Evolutionary conservation across 2,888 invertebrate genomes (phyloP).

Genomic region (Acrocera orbiculus): DNA sequence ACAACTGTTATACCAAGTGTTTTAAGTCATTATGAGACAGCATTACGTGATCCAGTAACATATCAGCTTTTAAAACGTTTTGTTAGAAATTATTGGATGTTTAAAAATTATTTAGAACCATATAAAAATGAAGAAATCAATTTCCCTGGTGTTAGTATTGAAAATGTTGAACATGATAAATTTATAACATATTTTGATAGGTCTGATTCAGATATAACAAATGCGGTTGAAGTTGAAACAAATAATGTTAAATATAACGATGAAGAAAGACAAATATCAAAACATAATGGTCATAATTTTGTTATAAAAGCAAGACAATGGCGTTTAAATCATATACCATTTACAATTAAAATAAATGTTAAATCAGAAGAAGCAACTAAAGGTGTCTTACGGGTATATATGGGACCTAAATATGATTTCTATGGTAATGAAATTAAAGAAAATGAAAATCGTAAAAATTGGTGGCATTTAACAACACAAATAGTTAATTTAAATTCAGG

Average conservation of each 20-base stretch:
- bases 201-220: slow-evolving; percentile 42
- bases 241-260: too few species aligned
- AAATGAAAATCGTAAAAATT: slow-evolving; percentile 41
- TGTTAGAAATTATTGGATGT: slow-evolving; percentile 36
- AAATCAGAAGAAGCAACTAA: slow-evolving; percentile 40
- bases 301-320: slow-evolving; percentile 39
- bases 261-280: slow-evolving; percentile 26
- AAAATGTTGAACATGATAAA: slow-evolving; percentile 43
- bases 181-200: slow-evolving; percentile 52
- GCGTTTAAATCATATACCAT: slow-evolving; percentile 47
- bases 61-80: slow-evolving; percentile 49
- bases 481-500: slow-evolving; percentile 41
- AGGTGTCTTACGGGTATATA: slow-evolving; percentile 46
- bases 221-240: slow-evolving; percentile 24
- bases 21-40: slow-evolving; percentile 45
- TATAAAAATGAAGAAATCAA: slow-evolving; percentile 44
- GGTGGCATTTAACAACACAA: slow-evolving; percentile 49
- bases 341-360: slow-evolving; percentile 40
- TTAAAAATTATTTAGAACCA: slow-evolving; percentile 39
- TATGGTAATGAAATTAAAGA: slow-evolving; percentile 36
- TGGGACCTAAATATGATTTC: slow-evolving; percentile 51
- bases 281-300: slow-evolving; percentile 27
- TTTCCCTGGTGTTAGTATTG: slow-evolving; percentile 46
- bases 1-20: slow-evolving; percentile 33
- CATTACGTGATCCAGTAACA: slow-evolving; percentile 55